Conservation (phyloP, 2,888 invertebrate species). For the Chironomus riparius region DNA sequence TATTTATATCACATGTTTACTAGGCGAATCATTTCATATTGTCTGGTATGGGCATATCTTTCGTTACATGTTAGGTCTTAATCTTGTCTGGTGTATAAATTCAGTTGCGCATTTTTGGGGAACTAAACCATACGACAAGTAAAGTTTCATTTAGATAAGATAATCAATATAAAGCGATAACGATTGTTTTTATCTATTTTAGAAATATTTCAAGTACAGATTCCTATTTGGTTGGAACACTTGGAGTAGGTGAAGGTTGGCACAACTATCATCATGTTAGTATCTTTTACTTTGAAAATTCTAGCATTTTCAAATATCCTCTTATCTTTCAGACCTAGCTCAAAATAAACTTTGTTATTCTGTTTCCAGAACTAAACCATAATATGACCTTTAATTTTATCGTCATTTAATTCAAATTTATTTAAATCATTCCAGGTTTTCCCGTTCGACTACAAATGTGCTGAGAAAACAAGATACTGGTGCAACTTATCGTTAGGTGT, state of each 20-base stretch:
- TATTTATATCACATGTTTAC: conserved; percentile 62
- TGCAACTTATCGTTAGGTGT: conserved; percentile 54
- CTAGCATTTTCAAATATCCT: too few relatives aligned
- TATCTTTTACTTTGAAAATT: background rate
- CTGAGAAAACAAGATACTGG: conserved; percentile 57
- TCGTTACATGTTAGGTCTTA: conserved; percentile 67
- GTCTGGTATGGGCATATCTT: conserved; percentile 70
- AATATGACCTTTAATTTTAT: too few relatives aligned
- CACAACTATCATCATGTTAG: conserved; percentile 78
- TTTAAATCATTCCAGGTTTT: background rate
- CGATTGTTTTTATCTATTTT: background rate
- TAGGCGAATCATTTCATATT: conserved; percentile 63
- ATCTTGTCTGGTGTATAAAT: conserved; percentile 89
- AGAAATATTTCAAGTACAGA: conserved; percentile 10
- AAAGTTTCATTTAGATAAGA: conserved; percentile 36
- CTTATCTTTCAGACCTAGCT: too few relatives aligned
- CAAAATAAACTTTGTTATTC: too few relatives aligned
- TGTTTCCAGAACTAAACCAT: too few relatives aligned
- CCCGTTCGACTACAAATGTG: conserved; percentile 64
- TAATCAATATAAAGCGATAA: background rate
- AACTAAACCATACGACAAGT: conserved; percentile 80
- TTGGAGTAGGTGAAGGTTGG: conserved; percentile 46
- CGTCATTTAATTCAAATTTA: too few relatives aligned
- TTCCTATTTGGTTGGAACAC: conserved; percentile 3
- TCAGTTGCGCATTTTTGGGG: conserved; percentile 91